Conservation (phyloP, 2,888 invertebrate species). For the Lissonota sp. region DNA sequence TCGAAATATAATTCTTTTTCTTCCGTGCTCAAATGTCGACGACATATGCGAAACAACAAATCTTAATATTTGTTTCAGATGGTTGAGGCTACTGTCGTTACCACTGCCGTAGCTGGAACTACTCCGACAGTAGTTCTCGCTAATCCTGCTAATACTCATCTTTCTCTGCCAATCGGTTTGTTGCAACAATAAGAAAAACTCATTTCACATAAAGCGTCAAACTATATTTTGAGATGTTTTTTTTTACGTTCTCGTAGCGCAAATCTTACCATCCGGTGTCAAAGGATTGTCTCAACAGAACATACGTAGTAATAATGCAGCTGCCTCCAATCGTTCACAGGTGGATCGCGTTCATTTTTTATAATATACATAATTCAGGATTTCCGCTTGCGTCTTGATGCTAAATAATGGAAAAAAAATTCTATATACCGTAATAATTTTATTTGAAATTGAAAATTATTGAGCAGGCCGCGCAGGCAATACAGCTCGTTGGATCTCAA, state of each 20-base stretch:
- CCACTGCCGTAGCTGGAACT: constrained; percentile 80
- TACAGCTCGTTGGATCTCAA: constrained; percentile 82
- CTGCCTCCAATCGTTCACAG: constrained; percentile 69
- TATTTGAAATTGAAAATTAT: constrained; percentile 11
- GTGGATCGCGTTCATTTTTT: constrained; percentile 6
- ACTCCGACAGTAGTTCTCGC: constrained; percentile 83
- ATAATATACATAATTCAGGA: no score
- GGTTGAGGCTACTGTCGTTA: constrained; percentile 81
- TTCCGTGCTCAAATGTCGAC: constrained; percentile 7
- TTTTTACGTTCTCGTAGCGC: constrained; percentile 73
- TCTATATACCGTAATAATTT: background rate
- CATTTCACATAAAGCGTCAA: background rate
- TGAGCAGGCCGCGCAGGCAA: constrained; percentile 78
- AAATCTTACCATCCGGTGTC: constrained; percentile 82
- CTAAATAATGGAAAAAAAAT: background rate
- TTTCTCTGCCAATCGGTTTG: constrained; percentile 82
- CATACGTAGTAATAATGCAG: constrained; percentile 80
- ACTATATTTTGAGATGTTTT: constrained; percentile 11
- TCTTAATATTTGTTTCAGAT: constrained; percentile 74
- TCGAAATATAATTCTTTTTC: background rate
- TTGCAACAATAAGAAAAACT: background rate
- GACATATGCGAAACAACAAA: background rate
- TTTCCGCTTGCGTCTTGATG: no score
- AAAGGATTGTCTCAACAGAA: constrained; percentile 82
- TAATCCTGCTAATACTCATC: constrained; percentile 83